Base-by-base conservation (phyloP, 1,140 invertebrate genomes). In the Macrobrachium rosenbergii region DNA sequence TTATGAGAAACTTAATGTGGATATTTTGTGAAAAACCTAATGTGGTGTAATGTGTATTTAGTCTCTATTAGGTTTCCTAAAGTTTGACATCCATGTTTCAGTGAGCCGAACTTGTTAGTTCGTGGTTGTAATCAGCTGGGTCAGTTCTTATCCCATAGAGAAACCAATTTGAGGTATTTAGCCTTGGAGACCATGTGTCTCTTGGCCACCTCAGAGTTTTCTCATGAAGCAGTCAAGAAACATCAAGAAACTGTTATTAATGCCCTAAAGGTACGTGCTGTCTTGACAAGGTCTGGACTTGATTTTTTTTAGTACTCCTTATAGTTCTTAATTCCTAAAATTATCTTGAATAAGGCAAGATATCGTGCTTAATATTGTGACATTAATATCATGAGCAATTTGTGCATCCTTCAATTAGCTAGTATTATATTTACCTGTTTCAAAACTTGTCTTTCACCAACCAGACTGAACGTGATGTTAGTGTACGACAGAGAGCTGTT, bases 101-200 rank as follows among this genome's bases (percentile, higher is more conserved):
- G 97, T 93, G 99, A 99, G 93, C 97, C 98, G 37, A 98, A 98
- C 93, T 94, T 99, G 80, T 93, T 99, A 90, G 99, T 99, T 21
- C 94, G 99, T 87, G 99, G 98, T 77, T 99, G 99, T 92, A 99
- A 99, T 92, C 99, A 99, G 92, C 94, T 99, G 77, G 99, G 99
- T 11, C 98, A 99, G 91, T 99, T 99, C 93, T 93, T 99, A 75
- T 98, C 98, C 88, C 99, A 99, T 92, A 94, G 99, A 88, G 99
- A 99, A 93, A 99, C 99, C 0, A 99, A 99, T 93, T 93, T 99
- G 82, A 95, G 99, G 89, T 99, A 99, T 92, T 93, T 99, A 90
- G 99, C 99, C 64, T 94, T 99, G 64, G 99, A 99, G 92, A 99
- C 98, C 52, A 99, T 99, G 98, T 99, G 99, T 92, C 95, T 99